A percentile compares a stretch with the other conserved stretches of the same genome.
Conservation (phyloP, 1,140 invertebrate species). For the Drosophila repleta region DNA sequence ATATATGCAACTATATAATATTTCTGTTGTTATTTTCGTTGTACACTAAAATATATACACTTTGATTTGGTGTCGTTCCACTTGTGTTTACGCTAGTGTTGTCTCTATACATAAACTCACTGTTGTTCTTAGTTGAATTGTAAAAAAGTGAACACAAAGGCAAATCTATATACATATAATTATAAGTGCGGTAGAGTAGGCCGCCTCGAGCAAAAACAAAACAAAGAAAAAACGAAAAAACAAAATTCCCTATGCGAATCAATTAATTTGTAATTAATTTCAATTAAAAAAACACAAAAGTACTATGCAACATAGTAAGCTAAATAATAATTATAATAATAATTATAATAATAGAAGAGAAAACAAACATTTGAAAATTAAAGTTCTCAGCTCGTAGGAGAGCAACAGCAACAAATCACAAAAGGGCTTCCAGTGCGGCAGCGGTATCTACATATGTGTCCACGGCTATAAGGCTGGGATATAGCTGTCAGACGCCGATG, state of each 20-base stretch:
- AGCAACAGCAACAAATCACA: conserved; percentile 73
- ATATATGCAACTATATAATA: conserved; percentile 38
- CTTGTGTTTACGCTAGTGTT: conserved; percentile 79
- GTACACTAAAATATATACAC: conserved; percentile 23
- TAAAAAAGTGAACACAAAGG: conserved; percentile 47
- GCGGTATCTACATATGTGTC: neutral
- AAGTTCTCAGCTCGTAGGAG: conserved; percentile 25
- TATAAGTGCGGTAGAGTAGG: conserved; percentile 19
- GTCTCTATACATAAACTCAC: conserved; percentile 57
- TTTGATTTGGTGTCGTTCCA: conserved; percentile 61
- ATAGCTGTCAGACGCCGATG: neutral
- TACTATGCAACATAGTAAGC: conserved; percentile 33
- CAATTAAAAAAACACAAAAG: conserved; percentile 66
- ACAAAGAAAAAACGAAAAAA: conserved; percentile 45
- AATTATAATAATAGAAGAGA: conserved; percentile 42
- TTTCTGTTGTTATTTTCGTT: conserved; percentile 46
- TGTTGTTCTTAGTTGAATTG: conserved; percentile 76
- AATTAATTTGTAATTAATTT: conserved; percentile 84
- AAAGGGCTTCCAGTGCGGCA: conserved; percentile 79
- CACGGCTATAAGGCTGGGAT: neutral
- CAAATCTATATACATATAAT: conserved; percentile 54
- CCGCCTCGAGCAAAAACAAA: conserved; percentile 26
- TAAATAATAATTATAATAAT: conserved; percentile 41
- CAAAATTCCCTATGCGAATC: conserved; percentile 83
- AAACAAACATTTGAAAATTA: conserved; percentile 44